These are phyloP conservation scores for Mesocricetus auratus DNA, from an alignment of 2,113 vertebrate species.

Conservation along the genomic window DNA sequence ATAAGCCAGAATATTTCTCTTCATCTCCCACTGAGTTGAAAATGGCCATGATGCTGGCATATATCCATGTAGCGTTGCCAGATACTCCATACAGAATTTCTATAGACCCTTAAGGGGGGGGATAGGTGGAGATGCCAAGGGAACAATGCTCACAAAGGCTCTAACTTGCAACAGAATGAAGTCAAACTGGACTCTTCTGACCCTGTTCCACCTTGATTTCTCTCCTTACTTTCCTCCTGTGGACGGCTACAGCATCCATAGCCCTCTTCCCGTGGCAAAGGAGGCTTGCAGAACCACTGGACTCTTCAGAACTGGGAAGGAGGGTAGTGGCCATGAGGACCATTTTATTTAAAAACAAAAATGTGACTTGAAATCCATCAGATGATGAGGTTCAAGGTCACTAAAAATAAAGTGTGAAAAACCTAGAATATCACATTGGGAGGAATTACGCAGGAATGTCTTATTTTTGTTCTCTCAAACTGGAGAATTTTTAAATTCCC, in stretches of 20 bases:
- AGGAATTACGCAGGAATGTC: not conserved
- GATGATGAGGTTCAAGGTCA: not conserved
- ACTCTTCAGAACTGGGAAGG: not conserved
- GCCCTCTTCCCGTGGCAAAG: not conserved
- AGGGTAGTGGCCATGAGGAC: not conserved
- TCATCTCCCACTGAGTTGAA: not conserved
- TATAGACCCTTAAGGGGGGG: not conserved
- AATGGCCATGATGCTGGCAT: not conserved
- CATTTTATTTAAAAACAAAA: not conserved
- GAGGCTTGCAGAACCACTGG: accelerated
- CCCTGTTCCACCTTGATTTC: too few species aligned
- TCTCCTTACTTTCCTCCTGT: not conserved
- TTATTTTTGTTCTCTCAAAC: conserved; percentile 27
- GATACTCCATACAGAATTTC: not conserved
- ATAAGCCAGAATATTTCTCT: not conserved
- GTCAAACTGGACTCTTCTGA: not conserved
- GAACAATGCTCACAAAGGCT: not conserved
- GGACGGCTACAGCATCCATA: not conserved
- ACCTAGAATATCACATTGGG: not conserved
- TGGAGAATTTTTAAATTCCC: not conserved
- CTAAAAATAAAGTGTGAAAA: conserved; percentile 28
- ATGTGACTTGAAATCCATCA: not conserved
- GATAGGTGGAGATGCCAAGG: not conserved
- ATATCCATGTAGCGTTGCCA: not conserved
- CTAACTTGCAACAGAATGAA: not conserved